Base-by-base conservation (phyloP, 2,888 invertebrate genomes). In the Pristionchus japonicus region DNA sequence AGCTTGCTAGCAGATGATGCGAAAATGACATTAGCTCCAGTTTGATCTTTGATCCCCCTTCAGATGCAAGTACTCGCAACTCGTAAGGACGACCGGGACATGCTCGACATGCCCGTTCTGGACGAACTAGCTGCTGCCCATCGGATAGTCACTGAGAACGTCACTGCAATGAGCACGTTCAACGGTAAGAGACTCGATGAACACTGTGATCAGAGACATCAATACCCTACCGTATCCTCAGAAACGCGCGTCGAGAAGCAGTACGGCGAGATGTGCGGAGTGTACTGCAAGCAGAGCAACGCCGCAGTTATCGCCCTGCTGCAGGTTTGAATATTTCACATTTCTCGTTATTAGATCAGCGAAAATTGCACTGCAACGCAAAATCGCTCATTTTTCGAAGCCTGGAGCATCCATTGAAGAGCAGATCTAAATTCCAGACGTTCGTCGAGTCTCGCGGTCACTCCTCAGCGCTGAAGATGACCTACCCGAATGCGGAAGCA, bases 231-330 rank as follows among this genome's bases (percentile, higher is more conserved):
- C 47, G 80, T 80, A 80, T 57, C 40, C 31, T 47, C 86, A 86
- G 86, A 49, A 34, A 23, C 86, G 11, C 67, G 70, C 34, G 40
- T 67, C 49, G 70, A 67, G 40, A 52, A 52, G 57, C 87, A 87
- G n/a, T 93, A 93, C 90, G 90, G 91, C 52, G 89, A 93, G 77
- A 87, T 93, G 47, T 93, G 93, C 88, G 93, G 93, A 37, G 90
- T 92, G 43, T 93, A 93, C 87, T 94, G 93, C 88, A 93, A 93
- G 85, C 92, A 93, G 52, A 93, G 93, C 87, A 93, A 93, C 89
- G 93, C 92, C 4, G 91, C 91, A 1, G 91, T 93, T 0, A 88
- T 93, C 70, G 92, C 93, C 0, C 92, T 93, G 61, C 87, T 93
- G 0, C 92, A 93, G 91, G 93, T 93, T 57, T 27, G 82, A 49